These are phyloP conservation scores for Stenurella melanura DNA, from an alignment of 2,888 invertebrate genomes.

Conservation along the genomic window DNA sequence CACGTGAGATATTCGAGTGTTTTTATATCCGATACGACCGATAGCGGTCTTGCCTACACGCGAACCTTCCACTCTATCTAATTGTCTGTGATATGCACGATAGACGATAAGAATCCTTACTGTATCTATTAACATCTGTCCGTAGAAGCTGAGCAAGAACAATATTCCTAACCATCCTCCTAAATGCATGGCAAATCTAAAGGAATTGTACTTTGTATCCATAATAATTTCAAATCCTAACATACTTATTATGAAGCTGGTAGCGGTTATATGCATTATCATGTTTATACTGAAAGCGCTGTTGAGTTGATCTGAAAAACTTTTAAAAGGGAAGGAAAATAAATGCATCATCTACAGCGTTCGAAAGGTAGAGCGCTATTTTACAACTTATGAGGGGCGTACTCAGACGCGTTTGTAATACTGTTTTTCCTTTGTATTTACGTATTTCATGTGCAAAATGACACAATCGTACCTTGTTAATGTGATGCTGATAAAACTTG, in stretches of 20 bases:
- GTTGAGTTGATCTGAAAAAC: constrained; percentile 49
- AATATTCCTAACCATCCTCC: constrained; percentile 64
- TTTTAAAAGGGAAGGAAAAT: constrained; percentile 22
- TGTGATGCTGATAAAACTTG: too few species aligned
- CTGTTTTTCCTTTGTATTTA: too few species aligned
- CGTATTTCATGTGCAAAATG: too few species aligned
- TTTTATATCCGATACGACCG: too few species aligned
- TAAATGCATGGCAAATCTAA: constrained; percentile 62
- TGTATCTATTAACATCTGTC: constrained; percentile 63
- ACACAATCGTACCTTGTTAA: too few species aligned
- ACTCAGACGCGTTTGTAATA: too few species aligned
- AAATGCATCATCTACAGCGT: background rate
- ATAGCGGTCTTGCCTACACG: too few species aligned
- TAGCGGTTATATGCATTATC: constrained; percentile 63
- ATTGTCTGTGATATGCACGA: too few species aligned
- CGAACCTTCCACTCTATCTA: too few species aligned
- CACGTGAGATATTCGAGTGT: too few species aligned
- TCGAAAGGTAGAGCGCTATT: too few species aligned
- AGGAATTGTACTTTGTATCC: constrained; percentile 57
- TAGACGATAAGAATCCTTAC: constrained; percentile 45
- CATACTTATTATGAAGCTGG: constrained; percentile 63
- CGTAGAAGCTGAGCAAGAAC: constrained; percentile 63
- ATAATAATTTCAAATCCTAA: constrained; percentile 63
- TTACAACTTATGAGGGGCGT: too few species aligned
- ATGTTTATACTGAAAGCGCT: constrained; percentile 62